These are phyloP conservation scores for Xylocopa sonorina DNA, from an alignment of 1,140 invertebrate genomes.

Conservation along the genomic window DNA sequence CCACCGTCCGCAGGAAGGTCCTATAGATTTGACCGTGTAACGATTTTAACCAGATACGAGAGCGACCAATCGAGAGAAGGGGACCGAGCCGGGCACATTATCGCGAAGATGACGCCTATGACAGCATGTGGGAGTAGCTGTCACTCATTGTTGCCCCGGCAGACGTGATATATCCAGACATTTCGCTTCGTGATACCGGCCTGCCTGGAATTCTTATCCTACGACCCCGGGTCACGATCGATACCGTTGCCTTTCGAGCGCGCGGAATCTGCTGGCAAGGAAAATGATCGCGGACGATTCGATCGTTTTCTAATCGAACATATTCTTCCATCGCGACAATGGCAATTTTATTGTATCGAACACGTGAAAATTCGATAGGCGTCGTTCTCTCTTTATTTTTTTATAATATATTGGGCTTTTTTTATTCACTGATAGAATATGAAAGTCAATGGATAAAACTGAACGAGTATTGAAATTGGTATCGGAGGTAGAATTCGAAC, in stretches of 20 bases:
- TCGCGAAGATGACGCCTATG: conserved; percentile 74
- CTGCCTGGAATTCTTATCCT: conserved; percentile 60
- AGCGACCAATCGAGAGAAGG: conserved; percentile 58
- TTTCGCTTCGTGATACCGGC: conserved; percentile 63
- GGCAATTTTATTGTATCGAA: too few relatives aligned
- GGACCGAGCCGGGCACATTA: conserved; percentile 63
- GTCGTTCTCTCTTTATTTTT: too few relatives aligned
- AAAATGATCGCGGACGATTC: neutral
- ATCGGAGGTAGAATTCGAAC: neutral
- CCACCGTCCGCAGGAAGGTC: conserved; percentile 47
- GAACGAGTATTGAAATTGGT: too few relatives aligned
- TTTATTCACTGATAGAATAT: too few relatives aligned
- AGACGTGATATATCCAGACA: conserved; percentile 68
- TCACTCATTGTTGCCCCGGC: conserved; percentile 78
- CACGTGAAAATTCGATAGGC: too few relatives aligned
- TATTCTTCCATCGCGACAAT: neutral
- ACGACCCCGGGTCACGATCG: conserved; percentile 55
- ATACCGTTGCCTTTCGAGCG: conserved; percentile 44
- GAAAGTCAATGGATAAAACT: too few relatives aligned
- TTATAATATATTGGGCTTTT: too few relatives aligned
- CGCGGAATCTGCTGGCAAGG: neutral
- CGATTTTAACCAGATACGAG: conserved; percentile 73
- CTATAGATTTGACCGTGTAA: conserved; percentile 70
- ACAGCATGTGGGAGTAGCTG: conserved; percentile 81
- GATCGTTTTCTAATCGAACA: neutral